phyloP scores from a whole-genome alignment of 30 jellyfish, hydroid and myxozoan genomes.

The Turritopsis rubra region DNA sequence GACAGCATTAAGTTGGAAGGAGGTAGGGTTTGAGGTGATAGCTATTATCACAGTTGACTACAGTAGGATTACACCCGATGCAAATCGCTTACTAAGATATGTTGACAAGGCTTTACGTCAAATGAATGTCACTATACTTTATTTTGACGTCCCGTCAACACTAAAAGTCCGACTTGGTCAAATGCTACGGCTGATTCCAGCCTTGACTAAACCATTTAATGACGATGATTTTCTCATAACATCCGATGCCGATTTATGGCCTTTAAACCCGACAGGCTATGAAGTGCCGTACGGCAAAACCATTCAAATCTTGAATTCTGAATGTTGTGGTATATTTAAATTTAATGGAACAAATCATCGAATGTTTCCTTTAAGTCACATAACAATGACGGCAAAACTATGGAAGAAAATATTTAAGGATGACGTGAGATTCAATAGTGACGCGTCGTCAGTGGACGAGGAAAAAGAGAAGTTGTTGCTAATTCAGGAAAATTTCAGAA shows the following conservation, averaged over 20 bases:
- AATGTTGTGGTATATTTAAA: constrained; percentile 4
- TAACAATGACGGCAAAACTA: background rate
- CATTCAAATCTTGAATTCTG: background rate
- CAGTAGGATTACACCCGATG: background rate
- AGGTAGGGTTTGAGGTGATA: background rate
- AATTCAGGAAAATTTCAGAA: background rate
- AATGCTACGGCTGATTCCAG: background rate
- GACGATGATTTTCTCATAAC: constrained; percentile 1
- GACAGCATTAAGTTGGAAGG: background rate
- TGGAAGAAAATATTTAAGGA: background rate
- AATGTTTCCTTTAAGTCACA: constrained; percentile 11
- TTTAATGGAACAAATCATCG: background rate
- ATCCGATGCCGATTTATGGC: constrained; percentile 9
- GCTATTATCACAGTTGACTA: background rate
- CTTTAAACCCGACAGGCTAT: background rate
- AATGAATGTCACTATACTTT: background rate
- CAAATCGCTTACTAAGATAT: constrained; percentile 1
- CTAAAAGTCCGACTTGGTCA: constrained; percentile 6
- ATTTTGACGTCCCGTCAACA: constrained; percentile 3
- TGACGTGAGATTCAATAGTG: background rate
- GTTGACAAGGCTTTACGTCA: constrained; percentile 3
- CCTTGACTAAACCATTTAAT: background rate
- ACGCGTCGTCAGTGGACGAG: background rate
- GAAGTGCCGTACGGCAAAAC: constrained; percentile 12
- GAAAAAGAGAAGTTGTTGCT: background rate